Conservation (phyloP, 2,113 vertebrate species). For the Cavia aperea region DNA sequence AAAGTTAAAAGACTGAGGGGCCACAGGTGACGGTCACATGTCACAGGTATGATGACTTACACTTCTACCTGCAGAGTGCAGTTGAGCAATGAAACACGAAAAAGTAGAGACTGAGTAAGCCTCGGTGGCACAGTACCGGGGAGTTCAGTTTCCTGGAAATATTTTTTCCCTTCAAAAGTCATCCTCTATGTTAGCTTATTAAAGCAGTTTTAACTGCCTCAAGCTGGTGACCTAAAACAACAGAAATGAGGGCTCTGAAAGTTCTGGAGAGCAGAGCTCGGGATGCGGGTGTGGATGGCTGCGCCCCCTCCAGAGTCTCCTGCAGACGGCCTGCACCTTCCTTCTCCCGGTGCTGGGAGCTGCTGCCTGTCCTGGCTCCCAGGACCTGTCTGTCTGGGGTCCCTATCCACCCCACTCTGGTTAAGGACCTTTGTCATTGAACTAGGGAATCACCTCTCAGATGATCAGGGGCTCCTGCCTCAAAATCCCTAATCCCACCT, state of each 20-base stretch:
- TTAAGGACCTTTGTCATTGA: not conserved
- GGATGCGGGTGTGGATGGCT: no score
- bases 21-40: no score
- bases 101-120: rapidly evolving
- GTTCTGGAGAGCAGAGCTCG: not conserved
- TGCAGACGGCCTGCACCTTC: no score
- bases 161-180: not conserved
- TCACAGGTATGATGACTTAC: rapidly evolving
- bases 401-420: not conserved
- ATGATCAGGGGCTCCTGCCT: not conserved
- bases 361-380: not conserved
- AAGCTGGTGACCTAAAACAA: not conserved
- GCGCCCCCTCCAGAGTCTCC: rapidly evolving
- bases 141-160: not conserved
- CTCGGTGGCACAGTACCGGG: not conserved
- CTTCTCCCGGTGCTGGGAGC: not conserved
- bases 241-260: not conserved
- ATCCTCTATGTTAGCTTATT: not conserved
- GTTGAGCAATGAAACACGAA: not conserved
- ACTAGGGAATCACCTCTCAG: not conserved
- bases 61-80: not conserved
- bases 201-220: not conserved
- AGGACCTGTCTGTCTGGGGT: not conserved
- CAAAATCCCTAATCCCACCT: not conserved
- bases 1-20: no score